phyloP scores from a whole-genome alignment of 2,888 invertebrate species.

The Cyclophora albipunctata region DNA sequence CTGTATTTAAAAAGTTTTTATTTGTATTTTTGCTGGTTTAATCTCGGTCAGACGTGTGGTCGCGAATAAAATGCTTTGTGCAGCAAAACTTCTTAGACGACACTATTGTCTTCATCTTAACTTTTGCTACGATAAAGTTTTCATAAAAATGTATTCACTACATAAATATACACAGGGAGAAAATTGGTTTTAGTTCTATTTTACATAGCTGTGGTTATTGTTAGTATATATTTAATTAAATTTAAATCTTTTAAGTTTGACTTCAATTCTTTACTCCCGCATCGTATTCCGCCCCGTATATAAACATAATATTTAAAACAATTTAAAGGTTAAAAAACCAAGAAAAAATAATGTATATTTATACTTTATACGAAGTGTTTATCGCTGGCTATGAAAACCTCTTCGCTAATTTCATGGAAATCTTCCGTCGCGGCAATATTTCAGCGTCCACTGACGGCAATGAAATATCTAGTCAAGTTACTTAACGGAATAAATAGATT shows the following conservation, averaged over 20 bases:
- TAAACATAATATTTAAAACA: too few species aligned
- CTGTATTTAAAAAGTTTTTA: constrained; percentile 19
- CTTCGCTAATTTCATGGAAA: neutral
- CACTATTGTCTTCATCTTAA: constrained; percentile 15
- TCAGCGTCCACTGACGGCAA: neutral
- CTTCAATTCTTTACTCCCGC: too few species aligned
- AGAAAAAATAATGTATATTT: too few species aligned
- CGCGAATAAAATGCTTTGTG: constrained; percentile 16
- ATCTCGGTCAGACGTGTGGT: constrained; percentile 19
- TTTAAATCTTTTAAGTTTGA: too few species aligned
- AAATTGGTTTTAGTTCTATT: too few species aligned
- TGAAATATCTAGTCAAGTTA: constrained; percentile 19
- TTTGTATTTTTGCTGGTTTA: constrained; percentile 18
- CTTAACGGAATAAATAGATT: constrained; percentile 23
- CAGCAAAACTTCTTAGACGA: constrained; percentile 13
- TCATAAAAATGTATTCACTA: constrained; percentile 7
- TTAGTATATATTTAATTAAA: too few species aligned
- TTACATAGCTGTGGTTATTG: too few species aligned
- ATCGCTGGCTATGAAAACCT: neutral
- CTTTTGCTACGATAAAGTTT: constrained; percentile 4
- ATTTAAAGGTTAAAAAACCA: too few species aligned
- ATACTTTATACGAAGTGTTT: too few species aligned
- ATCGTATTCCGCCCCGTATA: too few species aligned
- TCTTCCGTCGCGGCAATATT: neutral
- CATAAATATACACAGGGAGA: neutral